A percentile compares a stretch with the other conserved stretches of the same genome.
phyloP scores from a whole-genome alignment of 2,888 invertebrate genomes.

The Gari tellinella region DNA sequence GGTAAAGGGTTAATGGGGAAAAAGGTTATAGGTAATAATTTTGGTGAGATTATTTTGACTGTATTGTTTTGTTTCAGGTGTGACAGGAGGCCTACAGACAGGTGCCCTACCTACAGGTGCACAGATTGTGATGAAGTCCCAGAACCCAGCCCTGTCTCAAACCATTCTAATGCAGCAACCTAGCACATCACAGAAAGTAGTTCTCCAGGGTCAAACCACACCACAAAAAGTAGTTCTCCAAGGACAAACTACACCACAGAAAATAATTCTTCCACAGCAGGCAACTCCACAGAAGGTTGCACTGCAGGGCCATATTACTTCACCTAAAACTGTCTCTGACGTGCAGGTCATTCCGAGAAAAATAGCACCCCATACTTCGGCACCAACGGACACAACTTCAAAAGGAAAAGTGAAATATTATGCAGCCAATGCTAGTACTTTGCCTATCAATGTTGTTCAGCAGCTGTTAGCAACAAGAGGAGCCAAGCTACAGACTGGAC shows the following conservation, averaged over 20 bases:
- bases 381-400: background rate
- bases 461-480: conserved; percentile 75
- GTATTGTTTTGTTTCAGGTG: too few species aligned
- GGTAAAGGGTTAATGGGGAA: background rate
- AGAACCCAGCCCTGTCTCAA: too few species aligned
- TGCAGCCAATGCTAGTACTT: conserved; percentile 66
- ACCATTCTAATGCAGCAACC: conserved; percentile 9
- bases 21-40: too few species aligned
- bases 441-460: conserved; percentile 74
- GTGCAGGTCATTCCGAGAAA: conserved; percentile 38
- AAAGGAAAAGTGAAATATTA: conserved; percentile 60
- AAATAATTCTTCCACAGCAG: conserved; percentile 9
- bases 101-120: too few species aligned
- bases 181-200: background rate
- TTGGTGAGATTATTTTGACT: too few species aligned
- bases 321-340: conserved; percentile 8
- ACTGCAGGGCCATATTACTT: conserved; percentile 1
- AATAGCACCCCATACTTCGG: conserved; percentile 44
- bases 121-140: too few species aligned
- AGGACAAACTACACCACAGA: conserved; percentile 33
- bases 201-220: conserved; percentile 9
- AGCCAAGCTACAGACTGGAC: conserved; percentile 67
- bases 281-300: conserved; percentile 17
- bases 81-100: too few species aligned
- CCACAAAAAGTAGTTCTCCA: conserved; percentile 24